phyloP scores from a whole-genome alignment of 2,888 invertebrate genomes.

The Elaeidobius kamerunicus region DNA sequence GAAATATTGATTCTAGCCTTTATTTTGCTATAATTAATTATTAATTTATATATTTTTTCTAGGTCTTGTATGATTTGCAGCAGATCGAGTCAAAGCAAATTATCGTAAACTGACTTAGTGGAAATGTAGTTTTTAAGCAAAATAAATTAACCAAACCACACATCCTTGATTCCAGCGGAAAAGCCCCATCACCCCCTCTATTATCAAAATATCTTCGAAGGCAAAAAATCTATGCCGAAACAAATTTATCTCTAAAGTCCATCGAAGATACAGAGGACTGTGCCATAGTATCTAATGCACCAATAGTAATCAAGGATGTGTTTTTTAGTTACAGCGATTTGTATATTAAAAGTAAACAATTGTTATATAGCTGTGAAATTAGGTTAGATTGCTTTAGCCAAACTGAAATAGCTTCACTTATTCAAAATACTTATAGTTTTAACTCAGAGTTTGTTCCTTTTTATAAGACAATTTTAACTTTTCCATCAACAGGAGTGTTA shows the following conservation, averaged over 20 bases:
- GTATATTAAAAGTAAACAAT: constrained; percentile 40
- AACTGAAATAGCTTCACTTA: constrained; percentile 32
- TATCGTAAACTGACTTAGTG: constrained; percentile 48
- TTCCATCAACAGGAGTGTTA: constrained; percentile 23
- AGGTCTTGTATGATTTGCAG: constrained; percentile 59
- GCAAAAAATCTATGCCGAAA: constrained; percentile 35
- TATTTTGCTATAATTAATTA: too few species aligned
- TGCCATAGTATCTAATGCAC: constrained; percentile 5
- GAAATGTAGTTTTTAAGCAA: constrained; percentile 35
- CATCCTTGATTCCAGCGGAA: constrained; percentile 24
- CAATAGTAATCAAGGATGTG: constrained; percentile 9
- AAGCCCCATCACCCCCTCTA: constrained; percentile 26
- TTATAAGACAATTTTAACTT: constrained; percentile 17
- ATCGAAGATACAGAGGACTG: constrained; percentile 14
- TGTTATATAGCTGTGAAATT: constrained; percentile 32
- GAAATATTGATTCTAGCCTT: too few species aligned
- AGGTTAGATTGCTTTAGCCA: constrained; percentile 33
- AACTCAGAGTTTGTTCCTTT: constrained; percentile 34
- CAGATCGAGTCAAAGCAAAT: constrained; percentile 49
- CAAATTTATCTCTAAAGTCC: constrained; percentile 28
- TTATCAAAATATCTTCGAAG: constrained; percentile 32
- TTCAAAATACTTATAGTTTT: constrained; percentile 14
- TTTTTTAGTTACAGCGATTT: constrained; percentile 40
- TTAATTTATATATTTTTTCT: constrained; percentile 27
- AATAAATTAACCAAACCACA: constrained; percentile 27